Percentiles rank a stretch among this genome's conserved stretches.
phyloP scores from a whole-genome alignment of 2,113 vertebrate genomes.

The Sigmodon hispidus region DNA sequence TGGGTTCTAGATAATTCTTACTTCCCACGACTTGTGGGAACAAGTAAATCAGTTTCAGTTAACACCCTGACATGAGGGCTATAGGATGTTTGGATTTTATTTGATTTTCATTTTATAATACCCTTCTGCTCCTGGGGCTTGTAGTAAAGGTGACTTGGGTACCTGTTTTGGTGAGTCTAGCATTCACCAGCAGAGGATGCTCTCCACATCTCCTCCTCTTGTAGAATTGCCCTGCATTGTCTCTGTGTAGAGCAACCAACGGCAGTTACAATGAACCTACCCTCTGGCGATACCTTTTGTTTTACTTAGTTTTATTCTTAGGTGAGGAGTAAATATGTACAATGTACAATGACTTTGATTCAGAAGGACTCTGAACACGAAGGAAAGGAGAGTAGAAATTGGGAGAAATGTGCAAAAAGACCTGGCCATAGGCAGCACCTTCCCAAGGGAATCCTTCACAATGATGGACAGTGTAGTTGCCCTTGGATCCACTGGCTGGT shows the following conservation, averaged over 20 bases:
- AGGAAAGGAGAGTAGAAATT: neutral
- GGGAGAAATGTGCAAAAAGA: neutral
- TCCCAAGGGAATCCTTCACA: neutral
- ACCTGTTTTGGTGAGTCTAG: neutral
- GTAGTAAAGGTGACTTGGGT: neutral
- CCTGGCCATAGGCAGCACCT: neutral
- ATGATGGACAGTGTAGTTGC: neutral
- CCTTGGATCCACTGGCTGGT: neutral
- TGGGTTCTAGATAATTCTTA: neutral
- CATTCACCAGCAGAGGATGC: neutral
- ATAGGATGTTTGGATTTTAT: neutral
- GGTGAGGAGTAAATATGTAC: neutral
- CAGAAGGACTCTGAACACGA: neutral
- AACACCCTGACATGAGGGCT: constrained; percentile 1
- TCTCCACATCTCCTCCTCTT: neutral
- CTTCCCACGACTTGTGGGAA: neutral
- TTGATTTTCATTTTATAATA: neutral
- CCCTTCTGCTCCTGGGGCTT: neutral
- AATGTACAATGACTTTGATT: neutral
- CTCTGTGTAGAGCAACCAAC: neutral
- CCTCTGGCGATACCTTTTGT: neutral
- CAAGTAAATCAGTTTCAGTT: neutral
- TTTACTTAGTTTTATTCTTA: neutral
- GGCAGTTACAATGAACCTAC: neutral
- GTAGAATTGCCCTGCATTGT: neutral